These are phyloP conservation scores for Caenorhabditis panamensis DNA, from an alignment of 2,888 invertebrate genomes.

Conservation along the genomic window DNA sequence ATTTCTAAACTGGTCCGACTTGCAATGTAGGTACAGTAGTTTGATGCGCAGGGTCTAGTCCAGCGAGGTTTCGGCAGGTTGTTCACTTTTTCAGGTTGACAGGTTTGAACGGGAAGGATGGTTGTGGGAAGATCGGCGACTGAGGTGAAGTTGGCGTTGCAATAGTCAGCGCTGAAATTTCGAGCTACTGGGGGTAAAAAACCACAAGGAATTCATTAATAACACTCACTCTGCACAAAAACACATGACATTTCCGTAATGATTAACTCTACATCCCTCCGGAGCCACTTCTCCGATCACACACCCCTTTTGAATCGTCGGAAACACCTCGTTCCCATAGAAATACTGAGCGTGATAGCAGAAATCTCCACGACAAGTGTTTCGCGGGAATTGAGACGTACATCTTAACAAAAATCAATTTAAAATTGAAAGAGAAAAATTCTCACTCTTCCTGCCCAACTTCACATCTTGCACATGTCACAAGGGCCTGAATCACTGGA, in stretches of 20 bases:
- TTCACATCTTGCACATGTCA: conserved; percentile 53
- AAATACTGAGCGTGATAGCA: conserved; percentile 60
- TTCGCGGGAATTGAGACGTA: conserved; percentile 13
- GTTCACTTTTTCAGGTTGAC: conserved; percentile 53
- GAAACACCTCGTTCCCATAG: conserved; percentile 45
- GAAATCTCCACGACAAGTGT: conserved; percentile 56
- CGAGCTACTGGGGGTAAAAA: too few species aligned
- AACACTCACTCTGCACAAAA: conserved; percentile 59
- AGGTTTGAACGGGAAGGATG: conserved; percentile 60
- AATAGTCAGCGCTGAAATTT: conserved; percentile 56
- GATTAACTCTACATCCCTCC: conserved; percentile 64
- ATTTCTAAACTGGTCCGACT: conserved; percentile 12
- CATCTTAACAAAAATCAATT: conserved; percentile 2
- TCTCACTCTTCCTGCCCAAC: conserved; percentile 40
- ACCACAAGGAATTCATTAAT: not conserved
- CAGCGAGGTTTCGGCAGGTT: conserved; percentile 59
- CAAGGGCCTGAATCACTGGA: conserved; percentile 1
- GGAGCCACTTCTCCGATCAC: conserved; percentile 56
- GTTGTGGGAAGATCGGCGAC: conserved; percentile 21
- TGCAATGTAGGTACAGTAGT: conserved; percentile 56
- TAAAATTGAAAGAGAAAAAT: not conserved
- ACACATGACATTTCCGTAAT: conserved; percentile 65
- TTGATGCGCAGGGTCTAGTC: conserved; percentile 64
- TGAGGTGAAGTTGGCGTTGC: conserved; percentile 59
- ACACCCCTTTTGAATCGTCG: conserved; percentile 61